Base-by-base conservation (phyloP, 2,888 invertebrate genomes). In the Limnephilus marmoratus region DNA sequence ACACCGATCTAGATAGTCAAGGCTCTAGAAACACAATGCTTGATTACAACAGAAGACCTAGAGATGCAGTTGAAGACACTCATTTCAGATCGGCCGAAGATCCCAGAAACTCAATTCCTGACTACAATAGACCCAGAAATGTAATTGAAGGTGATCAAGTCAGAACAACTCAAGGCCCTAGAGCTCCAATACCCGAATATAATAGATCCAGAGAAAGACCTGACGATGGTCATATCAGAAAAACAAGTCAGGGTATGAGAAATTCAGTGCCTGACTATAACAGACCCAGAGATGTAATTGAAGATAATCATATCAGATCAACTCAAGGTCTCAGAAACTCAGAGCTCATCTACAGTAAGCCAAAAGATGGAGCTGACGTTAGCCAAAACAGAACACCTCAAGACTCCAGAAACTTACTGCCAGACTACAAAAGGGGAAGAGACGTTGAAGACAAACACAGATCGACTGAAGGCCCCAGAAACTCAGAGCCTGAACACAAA, bases 51-150 rank as follows among this genome's bases (percentile, higher is more conserved):
- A 68, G 68, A 68, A 68, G 83, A 31, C 29, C 53, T 29, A 87
- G 87, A 87, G 87, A 87, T 31, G 31, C 68, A 9, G 68, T 68
- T n/a, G 68, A 68, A n/a, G 68, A 68, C n/a, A 68, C 68, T 68
- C 68, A 68, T 9, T 68, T 24, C 68, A 68, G 68, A 68, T 68
- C 68, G 24, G 68, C 9, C 7, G 68, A 68, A 68, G 68, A 24
- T 68, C 68, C 7, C 68, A 68, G 68, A 68, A 68, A 68, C 68
- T 68, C 68, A 68, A 24, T 68, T 24, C 68, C 68, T n/a, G 68
- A 68, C 68, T 68, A 68, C 9, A 9, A 68, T 68, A 68, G 68
- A 68, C 68, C 68, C 68, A 24, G 68, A n/a, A 24, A 68, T 68
- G n/a, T 68, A 24, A n/a, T 68, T 24, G 68, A 68, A 68, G 68